A percentile compares a stretch with the other conserved stretches of the same genome.
Conservation (phyloP, 2,797 vertebrate genomes). For the Liasis olivaceus region DNA sequence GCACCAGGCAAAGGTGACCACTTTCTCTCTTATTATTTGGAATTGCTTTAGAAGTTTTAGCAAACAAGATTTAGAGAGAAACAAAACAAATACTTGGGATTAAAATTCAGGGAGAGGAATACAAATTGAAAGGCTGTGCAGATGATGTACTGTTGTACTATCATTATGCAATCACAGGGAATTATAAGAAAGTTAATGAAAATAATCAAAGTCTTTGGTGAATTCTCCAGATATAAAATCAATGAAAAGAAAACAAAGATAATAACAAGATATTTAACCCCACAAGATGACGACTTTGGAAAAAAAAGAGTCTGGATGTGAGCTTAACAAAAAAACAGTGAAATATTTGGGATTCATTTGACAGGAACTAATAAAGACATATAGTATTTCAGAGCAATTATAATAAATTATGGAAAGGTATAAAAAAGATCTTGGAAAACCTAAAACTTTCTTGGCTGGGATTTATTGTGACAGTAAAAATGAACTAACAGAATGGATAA, state of each 20-base stretch:
- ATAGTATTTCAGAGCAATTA: background rate
- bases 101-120: background rate
- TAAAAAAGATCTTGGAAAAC: background rate
- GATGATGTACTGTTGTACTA: background rate
- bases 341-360: background rate
- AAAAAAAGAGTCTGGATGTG: background rate
- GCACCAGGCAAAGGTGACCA: background rate
- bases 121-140: background rate
- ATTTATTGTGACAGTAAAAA: background rate
- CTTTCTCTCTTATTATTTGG: background rate
- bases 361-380: background rate
- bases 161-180: background rate
- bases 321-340: background rate
- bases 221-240: background rate
- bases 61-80: background rate
- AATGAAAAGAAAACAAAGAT: background rate
- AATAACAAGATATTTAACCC: background rate
- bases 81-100: background rate
- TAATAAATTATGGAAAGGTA: background rate
- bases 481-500: background rate
- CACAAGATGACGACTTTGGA: background rate
- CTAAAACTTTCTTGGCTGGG: background rate
- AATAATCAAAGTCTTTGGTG: background rate
- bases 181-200: background rate
- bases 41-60: background rate